phyloP scores from a whole-genome alignment of 2,113 vertebrate species.

The Polypterus bichir region DNA sequence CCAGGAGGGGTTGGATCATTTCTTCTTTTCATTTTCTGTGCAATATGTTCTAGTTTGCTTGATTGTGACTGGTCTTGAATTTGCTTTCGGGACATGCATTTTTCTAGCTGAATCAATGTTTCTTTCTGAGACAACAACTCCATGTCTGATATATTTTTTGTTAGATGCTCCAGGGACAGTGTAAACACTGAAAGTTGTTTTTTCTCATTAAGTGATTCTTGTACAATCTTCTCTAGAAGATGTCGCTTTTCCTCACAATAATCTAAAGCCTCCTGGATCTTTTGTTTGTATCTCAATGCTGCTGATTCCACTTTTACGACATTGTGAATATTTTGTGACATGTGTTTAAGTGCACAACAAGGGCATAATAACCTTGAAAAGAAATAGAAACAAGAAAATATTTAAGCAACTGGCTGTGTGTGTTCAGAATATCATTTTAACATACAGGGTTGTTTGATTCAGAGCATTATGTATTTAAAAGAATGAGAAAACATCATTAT shows the following conservation, averaged over 20 bases:
- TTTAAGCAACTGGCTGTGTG: background rate
- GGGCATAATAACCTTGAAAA: constrained; percentile 30
- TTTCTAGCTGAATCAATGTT: constrained; percentile 12
- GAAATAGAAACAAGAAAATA: constrained; percentile 1
- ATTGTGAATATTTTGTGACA: constrained; percentile 15
- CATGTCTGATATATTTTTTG: constrained; percentile 14
- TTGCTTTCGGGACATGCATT: background rate
- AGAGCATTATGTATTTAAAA: too few relatives aligned
- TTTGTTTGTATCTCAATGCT: constrained; percentile 18
- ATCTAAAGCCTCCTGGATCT: constrained; percentile 18
- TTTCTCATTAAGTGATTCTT: constrained; percentile 11
- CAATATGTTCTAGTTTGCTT: background rate
- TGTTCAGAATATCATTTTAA: too few relatives aligned
- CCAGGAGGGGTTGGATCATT: constrained; percentile 6
- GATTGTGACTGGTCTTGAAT: background rate
- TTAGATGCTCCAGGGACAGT: constrained; percentile 14
- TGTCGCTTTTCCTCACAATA: constrained; percentile 21
- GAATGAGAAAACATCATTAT: too few relatives aligned
- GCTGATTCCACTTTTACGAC: constrained; percentile 21
- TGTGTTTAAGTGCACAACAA: constrained; percentile 22
- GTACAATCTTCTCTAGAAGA: constrained; percentile 18
- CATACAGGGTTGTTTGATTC: too few relatives aligned
- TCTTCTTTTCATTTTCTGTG: background rate
- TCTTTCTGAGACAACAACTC: constrained; percentile 21
- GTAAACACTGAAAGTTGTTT: constrained; percentile 11